Evolutionary conservation across 2,797 vertebrate species (phyloP), one percentile per base, ranked within the genome.

Genomic region (Melanogrammus aeglefinus): DNA sequence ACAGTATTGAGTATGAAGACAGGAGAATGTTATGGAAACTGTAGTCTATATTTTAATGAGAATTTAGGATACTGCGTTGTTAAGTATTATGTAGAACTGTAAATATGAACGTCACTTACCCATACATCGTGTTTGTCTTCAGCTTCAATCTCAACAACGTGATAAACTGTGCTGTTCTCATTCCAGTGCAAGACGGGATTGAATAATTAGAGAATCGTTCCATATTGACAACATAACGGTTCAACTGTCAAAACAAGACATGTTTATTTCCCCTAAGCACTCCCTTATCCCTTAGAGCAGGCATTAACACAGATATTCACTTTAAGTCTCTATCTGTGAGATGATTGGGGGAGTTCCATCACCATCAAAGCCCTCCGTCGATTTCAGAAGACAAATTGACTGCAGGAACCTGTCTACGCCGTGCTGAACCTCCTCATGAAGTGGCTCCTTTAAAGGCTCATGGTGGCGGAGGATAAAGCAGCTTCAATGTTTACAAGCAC

Each of bases 281-380:
- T 79, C 71, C 31, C 82, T 81, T 78, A 87, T 88, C 82, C 88
- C 75, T 80, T 87, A 90, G 73, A 91, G 88, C 83, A 86, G 86
- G 87, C 82, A 91, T 92, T 93, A 89, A 85, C 87, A 91, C 84
- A 90, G 81, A 92, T 88, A 89, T 82, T 70, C 21, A 27, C 33
- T 74, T 74, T 79, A 81, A 84, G 80, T 81, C 80, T 77, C 33
- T 44, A 24, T 51, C 76, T 77, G 81, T 81, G 77, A 83, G 75
- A 87, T 77, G 75, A 87, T 77, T 74, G 57, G 57, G 80, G 57
- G 27, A 78, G 81, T 35, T 75, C 71, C 74, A 70, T 2, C 75
- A 72, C 70, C 83, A 78, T 80, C 75, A 81, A 80, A 33, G 29
- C 77, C 79, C 78, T 74, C 18, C 66, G 75, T 86, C 81, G 79